Evolutionary conservation across 37 sponge, comb jelly and placozoan species (phyloP).

Genomic region (Geodia barretti): DNA sequence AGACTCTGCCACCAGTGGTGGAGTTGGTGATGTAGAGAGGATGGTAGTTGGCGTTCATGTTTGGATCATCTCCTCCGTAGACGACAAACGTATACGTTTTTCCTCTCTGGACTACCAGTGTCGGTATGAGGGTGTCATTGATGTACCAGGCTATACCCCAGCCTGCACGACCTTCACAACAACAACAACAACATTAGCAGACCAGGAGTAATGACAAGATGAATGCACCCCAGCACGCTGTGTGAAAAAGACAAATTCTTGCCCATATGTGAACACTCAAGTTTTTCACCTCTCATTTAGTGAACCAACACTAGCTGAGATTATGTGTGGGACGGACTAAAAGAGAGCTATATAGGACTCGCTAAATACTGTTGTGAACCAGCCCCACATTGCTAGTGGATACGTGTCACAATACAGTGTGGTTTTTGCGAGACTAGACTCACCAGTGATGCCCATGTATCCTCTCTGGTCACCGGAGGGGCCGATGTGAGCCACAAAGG

Average conservation of each 20-base stretch:
- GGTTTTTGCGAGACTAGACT: not conserved
- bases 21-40: conserved; percentile 78
- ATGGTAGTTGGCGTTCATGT: conserved; percentile 35
- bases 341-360: no score
- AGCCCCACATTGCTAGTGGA: no score
- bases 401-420: no score
- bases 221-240: no score
- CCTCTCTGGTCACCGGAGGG: conserved; percentile 13
- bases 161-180: conserved; percentile 47
- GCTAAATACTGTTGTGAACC: no score
- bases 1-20: conserved; percentile 38
- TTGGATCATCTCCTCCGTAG: conserved; percentile 45
- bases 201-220: no score
- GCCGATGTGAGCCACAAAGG: conserved; percentile 20
- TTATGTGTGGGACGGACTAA: no score
- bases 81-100: conserved; percentile 58
- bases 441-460: conserved; percentile 23
- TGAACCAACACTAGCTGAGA: no score
- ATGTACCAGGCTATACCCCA: conserved; percentile 79
- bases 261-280: no score
- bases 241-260: no score
- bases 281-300: no score
- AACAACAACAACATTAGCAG: no score
- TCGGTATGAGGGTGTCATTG: conserved; percentile 67
- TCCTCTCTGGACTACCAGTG: conserved; percentile 55